Conservation (phyloP, 2,888 invertebrate genomes). For the Tachystola acroxantha region DNA sequence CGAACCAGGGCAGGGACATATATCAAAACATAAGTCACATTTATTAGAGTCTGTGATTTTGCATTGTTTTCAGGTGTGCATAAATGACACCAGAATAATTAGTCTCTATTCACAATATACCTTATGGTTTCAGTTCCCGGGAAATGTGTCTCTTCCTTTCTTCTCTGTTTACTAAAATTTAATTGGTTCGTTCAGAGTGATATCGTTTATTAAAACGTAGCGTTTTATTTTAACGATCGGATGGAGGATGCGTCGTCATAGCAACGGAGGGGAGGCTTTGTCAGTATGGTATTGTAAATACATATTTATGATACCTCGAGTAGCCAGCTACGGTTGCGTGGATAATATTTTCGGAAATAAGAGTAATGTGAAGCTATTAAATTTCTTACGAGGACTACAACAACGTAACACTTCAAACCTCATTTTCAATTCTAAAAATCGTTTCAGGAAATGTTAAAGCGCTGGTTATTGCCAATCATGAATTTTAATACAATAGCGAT, state of each 20-base stretch:
- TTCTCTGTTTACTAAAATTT: no score
- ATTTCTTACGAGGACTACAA: no score
- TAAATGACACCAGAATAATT: no score
- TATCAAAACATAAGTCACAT: no score
- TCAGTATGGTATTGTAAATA: constrained; percentile 41
- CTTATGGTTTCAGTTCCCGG: no score
- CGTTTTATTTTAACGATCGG: constrained; percentile 23
- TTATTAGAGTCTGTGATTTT: no score
- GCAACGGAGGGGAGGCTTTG: constrained; percentile 45
- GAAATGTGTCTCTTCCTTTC: no score
- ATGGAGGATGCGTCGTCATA: constrained; percentile 42
- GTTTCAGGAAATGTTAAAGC: constrained; percentile 32
- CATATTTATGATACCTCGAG: constrained; percentile 28
- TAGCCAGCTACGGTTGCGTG: constrained; percentile 11
- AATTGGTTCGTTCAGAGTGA: constrained; percentile 20
- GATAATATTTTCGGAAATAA: constrained; percentile 23
- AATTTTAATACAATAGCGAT: constrained; percentile 40
- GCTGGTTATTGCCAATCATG: constrained; percentile 39
- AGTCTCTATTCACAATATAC: no score
- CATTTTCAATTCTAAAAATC: neutral
- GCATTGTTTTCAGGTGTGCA: no score
- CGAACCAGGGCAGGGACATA: no score
- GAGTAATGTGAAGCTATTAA: neutral
- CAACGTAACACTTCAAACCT: no score
- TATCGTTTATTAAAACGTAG: constrained; percentile 16